These are phyloP conservation scores for Lasiommata megera DNA, from an alignment of 2,888 invertebrate genomes.

Conservation along the genomic window DNA sequence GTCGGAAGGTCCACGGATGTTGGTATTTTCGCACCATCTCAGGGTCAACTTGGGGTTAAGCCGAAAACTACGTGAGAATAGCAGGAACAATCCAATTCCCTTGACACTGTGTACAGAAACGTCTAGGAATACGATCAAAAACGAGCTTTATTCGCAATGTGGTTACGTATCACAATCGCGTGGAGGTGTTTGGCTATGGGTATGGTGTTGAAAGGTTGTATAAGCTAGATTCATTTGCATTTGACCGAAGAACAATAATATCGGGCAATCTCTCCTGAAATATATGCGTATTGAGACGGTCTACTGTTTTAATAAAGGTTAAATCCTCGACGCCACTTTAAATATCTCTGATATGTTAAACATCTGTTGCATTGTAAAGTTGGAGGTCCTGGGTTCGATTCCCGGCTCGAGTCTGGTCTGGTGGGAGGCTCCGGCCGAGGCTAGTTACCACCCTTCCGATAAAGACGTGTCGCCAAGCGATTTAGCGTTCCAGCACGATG, in stretches of 20 bases:
- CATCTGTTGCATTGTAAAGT: too few relatives aligned
- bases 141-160: not conserved
- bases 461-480: too few relatives aligned
- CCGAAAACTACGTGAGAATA: constrained; percentile 60
- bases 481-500: too few relatives aligned
- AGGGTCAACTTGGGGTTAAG: constrained; percentile 59
- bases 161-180: constrained; percentile 15
- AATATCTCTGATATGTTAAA: too few relatives aligned
- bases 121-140: constrained; percentile 8
- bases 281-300: constrained; percentile 20
- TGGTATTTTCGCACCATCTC: constrained; percentile 54
- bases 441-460: too few relatives aligned
- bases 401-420: too few relatives aligned
- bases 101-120: constrained; percentile 40
- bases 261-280: constrained; percentile 37
- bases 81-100: constrained; percentile 52
- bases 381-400: too few relatives aligned
- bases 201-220: constrained; percentile 19
- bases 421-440: too few relatives aligned
- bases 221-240: constrained; percentile 53
- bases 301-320: constrained; percentile 19
- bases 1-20: constrained; percentile 39
- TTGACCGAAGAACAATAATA: constrained; percentile 53
- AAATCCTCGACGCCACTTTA: not conserved
- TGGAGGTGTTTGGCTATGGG: not conserved